These are phyloP conservation scores for Clitarchus hookeri DNA, from an alignment of 2,888 invertebrate genomes.

Conservation along the genomic window DNA sequence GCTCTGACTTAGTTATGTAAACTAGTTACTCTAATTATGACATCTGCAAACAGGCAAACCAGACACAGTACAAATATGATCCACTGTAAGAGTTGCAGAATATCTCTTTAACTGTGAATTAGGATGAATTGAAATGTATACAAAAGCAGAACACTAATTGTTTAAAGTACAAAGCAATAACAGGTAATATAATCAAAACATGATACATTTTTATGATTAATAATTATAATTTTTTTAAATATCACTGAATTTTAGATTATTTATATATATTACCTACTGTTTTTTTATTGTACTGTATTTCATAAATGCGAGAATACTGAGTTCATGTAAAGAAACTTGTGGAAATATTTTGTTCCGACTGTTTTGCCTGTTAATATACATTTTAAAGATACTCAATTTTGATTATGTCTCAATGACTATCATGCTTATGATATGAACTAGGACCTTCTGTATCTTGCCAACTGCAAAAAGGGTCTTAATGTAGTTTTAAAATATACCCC, in stretches of 20 bases:
- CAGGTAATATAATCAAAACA: not conserved
- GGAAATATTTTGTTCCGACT: not conserved
- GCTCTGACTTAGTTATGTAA: not conserved
- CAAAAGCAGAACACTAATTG: too few relatives aligned
- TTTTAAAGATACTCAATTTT: not conserved
- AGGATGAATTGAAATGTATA: not conserved
- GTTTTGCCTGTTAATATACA: constrained; percentile 6
- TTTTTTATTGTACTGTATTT: not conserved
- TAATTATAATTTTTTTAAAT: not conserved
- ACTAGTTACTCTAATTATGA: not conserved
- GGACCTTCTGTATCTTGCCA: not conserved
- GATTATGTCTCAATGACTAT: not conserved
- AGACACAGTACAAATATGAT: not conserved
- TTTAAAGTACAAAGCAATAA: too few relatives aligned
- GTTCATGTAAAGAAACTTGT: not conserved
- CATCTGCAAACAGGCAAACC: constrained; percentile 8
- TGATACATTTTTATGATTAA: not conserved
- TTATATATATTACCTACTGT: not conserved
- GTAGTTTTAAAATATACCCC: not conserved
- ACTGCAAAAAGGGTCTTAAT: not conserved
- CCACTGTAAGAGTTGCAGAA: not conserved
- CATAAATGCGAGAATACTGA: not conserved
- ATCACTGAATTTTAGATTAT: not conserved
- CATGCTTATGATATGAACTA: not conserved
- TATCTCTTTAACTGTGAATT: not conserved